Conservation (phyloP, 2,113 vertebrate species). For the Xenopus laevis region DNA sequence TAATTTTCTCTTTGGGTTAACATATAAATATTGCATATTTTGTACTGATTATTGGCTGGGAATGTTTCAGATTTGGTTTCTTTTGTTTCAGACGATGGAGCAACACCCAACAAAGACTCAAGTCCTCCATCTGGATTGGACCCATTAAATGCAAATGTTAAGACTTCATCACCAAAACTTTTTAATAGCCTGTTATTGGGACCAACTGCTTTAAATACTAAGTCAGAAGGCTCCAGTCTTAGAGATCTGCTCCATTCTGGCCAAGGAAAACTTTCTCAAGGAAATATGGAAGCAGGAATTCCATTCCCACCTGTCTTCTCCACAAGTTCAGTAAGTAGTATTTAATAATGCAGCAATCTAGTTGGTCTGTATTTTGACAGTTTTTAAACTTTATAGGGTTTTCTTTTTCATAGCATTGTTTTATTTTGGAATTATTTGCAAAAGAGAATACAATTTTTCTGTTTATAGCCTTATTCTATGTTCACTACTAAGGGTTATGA, state of each 20-base stretch:
- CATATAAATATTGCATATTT: too few relatives aligned
- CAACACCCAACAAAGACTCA: conserved; percentile 86
- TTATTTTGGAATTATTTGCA: too few relatives aligned
- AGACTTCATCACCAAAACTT: conserved; percentile 85
- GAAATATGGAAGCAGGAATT: conserved; percentile 78
- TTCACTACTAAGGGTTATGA: too few relatives aligned
- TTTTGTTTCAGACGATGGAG: conserved; percentile 73
- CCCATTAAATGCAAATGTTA: conserved; percentile 85
- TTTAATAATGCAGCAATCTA: background rate
- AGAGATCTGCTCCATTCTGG: conserved; percentile 93
- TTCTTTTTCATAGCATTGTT: too few relatives aligned
- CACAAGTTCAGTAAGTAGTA: conserved; percentile 75
- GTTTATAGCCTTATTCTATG: too few relatives aligned
- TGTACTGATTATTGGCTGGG: too few relatives aligned
- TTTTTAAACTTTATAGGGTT: too few relatives aligned
- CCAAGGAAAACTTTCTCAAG: conserved; percentile 89
- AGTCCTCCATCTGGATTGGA: conserved; percentile 88
- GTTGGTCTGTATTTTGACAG: background rate
- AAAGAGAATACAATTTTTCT: background rate
- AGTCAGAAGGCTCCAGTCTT: conserved; percentile 92
- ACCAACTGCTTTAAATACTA: conserved; percentile 83
- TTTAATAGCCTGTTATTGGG: conserved; percentile 94
- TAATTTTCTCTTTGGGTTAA: too few relatives aligned
- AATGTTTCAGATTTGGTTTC: background rate
- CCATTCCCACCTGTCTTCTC: conserved; percentile 94